Base-by-base conservation (phyloP, 2,888 invertebrate genomes). In the Boloria selene region DNA sequence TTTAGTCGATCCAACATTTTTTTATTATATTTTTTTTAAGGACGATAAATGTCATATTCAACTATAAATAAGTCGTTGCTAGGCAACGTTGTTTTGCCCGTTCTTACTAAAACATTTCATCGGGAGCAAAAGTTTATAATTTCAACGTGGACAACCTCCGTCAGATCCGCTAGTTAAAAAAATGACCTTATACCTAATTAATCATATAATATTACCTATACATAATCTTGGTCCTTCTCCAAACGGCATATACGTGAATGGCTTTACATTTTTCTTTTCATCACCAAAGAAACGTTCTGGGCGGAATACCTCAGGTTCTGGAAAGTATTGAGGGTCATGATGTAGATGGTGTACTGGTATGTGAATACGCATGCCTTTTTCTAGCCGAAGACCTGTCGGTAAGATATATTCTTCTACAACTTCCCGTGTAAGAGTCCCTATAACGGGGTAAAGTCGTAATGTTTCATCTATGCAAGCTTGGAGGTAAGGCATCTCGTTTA, bases 281-380 rank as follows among this genome's bases (percentile, higher is more conserved):
- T 81, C 82, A 0, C 72, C 72, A 0, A 79, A 65, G 68, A 88
- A 88, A 18, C 88, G 69, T 51, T 88, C 86, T 0, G 88, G 88
- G 0, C 64, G 70, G 66, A 73, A 88, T 67, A 73, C 45, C 6
- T 85, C 77, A 0, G 87, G 87, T 0, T 86, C 79, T 0, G 82
- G 80, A 68, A 84, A 88, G 71, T 78, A 73, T 0, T 79, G 74
- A 1, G 87, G 82, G 60, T 82, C 75, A n/a, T 72, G 72, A 1
- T 88, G 88, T 44, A 87, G 53, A 47, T 83, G 75, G 53, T 80
- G 80, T 3, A 84, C 72, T 0, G 88, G 88, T 13, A 88, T 47
- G 55, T 87, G 87, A 0, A 88, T 73, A 0, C 86, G 79, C 13
- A 81, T 52, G 0, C 81, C 83, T 64, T 80, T 82, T 44, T 86